phyloP scores from a whole-genome alignment of 2,888 invertebrate genomes.

The Drosophila nr. medialis region DNA sequence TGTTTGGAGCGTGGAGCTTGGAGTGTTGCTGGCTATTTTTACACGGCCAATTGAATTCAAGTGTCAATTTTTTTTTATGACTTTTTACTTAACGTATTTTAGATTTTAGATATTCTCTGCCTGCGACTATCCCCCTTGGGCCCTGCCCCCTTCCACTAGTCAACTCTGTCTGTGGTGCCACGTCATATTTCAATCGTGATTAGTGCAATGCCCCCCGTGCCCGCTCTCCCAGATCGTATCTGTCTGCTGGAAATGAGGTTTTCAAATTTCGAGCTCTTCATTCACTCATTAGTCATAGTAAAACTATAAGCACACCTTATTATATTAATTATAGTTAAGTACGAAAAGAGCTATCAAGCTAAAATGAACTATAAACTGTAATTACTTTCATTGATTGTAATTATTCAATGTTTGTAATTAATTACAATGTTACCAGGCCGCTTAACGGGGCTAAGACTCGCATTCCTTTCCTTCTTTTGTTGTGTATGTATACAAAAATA shows the following conservation, averaged over 20 bases:
- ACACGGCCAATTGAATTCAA: constrained; percentile 67
- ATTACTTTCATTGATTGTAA: not conserved
- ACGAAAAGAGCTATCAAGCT: not conserved
- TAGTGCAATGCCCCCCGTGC: not conserved
- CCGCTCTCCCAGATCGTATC: not conserved
- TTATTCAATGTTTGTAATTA: not conserved
- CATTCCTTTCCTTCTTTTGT: constrained; percentile 2
- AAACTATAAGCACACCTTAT: not conserved
- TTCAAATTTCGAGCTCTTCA: not conserved
- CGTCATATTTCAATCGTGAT: constrained; percentile 34
- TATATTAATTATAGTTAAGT: not conserved
- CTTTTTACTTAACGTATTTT: constrained; percentile 24
- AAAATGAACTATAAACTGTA: not conserved
- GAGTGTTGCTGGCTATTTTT: constrained; percentile 22
- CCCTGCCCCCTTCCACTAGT: not conserved
- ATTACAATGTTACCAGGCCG: not conserved
- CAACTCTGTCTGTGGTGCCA: not conserved
- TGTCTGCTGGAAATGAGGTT: not conserved
- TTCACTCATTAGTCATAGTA: not conserved
- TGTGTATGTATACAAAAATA: constrained; percentile 1
- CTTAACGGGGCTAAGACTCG: not conserved
- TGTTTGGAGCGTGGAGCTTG: not conserved
- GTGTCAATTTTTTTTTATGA: constrained; percentile 50
- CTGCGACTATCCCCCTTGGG: not conserved
- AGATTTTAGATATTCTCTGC: constrained; percentile 17